Evolutionary conservation across 2,888 invertebrate species (phyloP).

Genomic region (Amphipyra berbera): DNA sequence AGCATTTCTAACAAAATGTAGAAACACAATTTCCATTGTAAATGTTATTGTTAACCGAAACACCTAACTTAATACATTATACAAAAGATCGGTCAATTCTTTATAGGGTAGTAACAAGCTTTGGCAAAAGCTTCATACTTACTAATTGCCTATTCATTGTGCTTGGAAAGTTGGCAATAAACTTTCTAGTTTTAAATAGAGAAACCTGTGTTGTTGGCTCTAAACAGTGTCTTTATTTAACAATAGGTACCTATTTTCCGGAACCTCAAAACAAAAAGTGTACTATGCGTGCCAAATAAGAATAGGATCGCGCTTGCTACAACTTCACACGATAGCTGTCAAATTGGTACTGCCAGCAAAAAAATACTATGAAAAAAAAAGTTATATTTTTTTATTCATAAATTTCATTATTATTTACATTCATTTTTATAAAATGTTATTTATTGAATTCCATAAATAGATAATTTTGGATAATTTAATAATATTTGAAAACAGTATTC

Average conservation of each 20-base stretch:
- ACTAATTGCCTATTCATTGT: constrained; percentile 39
- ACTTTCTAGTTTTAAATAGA: constrained; percentile 38
- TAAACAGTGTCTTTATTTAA: constrained; percentile 20
- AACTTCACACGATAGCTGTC: no score
- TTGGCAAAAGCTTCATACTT: constrained; percentile 28
- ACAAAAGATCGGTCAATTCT: constrained; percentile 20
- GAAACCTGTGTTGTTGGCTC: constrained; percentile 24
- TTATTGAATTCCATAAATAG: no score
- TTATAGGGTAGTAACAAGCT: constrained; percentile 23
- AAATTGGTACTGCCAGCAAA: no score
- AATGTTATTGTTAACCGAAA: constrained; percentile 4
- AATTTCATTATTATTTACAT: no score
- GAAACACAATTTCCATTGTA: background rate
- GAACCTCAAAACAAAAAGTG: background rate
- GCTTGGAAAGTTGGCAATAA: constrained; percentile 42
- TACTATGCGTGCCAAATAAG: no score
- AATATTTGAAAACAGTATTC: no score
- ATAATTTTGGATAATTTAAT: no score
- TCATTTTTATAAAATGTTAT: no score
- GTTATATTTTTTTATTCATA: no score
- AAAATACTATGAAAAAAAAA: no score
- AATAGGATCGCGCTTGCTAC: no score
- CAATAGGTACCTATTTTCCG: background rate
- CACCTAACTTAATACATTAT: constrained; percentile 6
- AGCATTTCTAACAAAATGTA: background rate